These are phyloP conservation scores for Dendropsophus ebraccatus DNA, from an alignment of 2,113 vertebrate genomes.

Conservation along the genomic window DNA sequence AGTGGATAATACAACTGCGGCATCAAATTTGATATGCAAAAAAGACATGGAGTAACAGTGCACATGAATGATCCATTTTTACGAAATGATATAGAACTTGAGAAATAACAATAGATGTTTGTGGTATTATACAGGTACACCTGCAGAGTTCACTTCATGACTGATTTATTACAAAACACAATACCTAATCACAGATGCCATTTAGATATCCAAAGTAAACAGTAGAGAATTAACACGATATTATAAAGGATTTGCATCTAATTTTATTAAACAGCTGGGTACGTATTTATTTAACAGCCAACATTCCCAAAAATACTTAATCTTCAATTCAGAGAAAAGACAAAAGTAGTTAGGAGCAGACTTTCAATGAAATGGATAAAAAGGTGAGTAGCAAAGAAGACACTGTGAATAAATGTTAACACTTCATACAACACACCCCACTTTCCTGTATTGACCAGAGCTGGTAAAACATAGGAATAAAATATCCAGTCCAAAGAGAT, in stretches of 20 bases:
- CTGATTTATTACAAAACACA: slow-evolving; percentile 43
- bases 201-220: slow-evolving; percentile 11
- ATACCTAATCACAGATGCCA: slow-evolving; percentile 28
- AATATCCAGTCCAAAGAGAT: too few relatives aligned
- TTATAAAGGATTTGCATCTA: slow-evolving; percentile 36
- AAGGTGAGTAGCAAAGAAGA: too few relatives aligned
- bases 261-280: slow-evolving; percentile 15
- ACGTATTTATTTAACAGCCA: not conserved
- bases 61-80: not conserved
- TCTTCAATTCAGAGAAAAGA: too few relatives aligned
- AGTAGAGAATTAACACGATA: slow-evolving; percentile 10
- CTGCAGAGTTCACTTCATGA: slow-evolving; percentile 9
- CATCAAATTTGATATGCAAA: not conserved
- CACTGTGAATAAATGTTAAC: too few relatives aligned
- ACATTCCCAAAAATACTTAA: not conserved
- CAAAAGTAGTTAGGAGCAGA: not conserved
- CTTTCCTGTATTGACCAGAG: too few relatives aligned
- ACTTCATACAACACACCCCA: too few relatives aligned
- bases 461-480: too few relatives aligned
- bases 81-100: not conserved
- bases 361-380: too few relatives aligned
- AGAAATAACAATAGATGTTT: not conserved
- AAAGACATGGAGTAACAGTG: not conserved
- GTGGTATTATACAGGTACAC: slow-evolving; percentile 4
- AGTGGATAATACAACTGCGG: not conserved